These are phyloP conservation scores for Delichon dasypus DNA, from an alignment of 2,797 vertebrate genomes.

Conservation along the genomic window DNA sequence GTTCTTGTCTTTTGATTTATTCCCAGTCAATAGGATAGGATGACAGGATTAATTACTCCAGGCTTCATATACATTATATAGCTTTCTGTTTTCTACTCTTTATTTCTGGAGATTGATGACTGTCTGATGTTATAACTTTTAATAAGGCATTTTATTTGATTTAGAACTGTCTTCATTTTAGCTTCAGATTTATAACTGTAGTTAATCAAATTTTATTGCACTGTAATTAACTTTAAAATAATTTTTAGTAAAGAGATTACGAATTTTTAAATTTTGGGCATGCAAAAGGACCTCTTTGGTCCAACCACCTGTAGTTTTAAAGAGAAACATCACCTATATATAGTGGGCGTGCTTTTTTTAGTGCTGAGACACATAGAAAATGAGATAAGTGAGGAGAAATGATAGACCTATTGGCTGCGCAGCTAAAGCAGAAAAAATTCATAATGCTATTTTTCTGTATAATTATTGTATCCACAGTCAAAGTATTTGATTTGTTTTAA, in stretches of 20 bases:
- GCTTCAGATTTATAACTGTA: background rate
- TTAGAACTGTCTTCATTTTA: background rate
- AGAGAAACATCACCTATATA: background rate
- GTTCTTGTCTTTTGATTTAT: background rate
- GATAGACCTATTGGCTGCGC: background rate
- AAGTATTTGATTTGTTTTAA: background rate
- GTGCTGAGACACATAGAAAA: background rate
- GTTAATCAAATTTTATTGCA: constrained; percentile 27
- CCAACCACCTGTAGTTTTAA: constrained; percentile 2
- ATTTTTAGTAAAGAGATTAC: constrained; percentile 13
- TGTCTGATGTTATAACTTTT: background rate
- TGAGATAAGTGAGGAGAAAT: background rate
- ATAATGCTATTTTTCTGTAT: background rate
- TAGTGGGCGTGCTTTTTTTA: background rate
- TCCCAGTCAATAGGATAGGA: background rate
- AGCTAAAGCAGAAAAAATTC: background rate
- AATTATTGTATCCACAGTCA: background rate
- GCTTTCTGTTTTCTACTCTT: background rate
- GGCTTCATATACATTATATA: background rate
- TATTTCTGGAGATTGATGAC: background rate
- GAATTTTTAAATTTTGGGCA: background rate
- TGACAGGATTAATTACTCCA: background rate
- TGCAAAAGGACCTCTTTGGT: background rate
- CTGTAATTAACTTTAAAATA: constrained; percentile 41
- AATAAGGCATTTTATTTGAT: background rate